Conservation (phyloP, 2,888 invertebrate species). For the Conchocele bisecta region DNA sequence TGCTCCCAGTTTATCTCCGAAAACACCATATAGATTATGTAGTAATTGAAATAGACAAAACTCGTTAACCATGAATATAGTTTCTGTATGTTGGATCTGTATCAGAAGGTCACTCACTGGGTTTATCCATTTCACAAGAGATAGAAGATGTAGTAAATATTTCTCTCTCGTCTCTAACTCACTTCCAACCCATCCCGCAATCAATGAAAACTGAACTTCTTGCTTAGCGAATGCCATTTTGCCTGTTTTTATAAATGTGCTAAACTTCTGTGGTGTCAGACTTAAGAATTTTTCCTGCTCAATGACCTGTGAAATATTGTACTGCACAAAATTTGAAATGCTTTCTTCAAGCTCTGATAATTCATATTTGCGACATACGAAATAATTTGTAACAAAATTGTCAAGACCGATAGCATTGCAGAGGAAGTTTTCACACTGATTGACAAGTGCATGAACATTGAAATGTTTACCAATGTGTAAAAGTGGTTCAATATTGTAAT, state of each 20-base stretch:
- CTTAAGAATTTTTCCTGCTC: constrained; percentile 36
- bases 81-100: constrained; percentile 85
- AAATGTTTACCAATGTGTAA: constrained; percentile 86
- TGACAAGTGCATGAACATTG: constrained; percentile 85
- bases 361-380: constrained; percentile 85
- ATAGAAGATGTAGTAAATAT: constrained; percentile 84
- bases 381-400: constrained; percentile 86
- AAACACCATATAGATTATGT: constrained; percentile 83
- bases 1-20: constrained; percentile 75
- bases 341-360: constrained; percentile 85
- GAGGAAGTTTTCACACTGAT: constrained; percentile 87
- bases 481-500: constrained; percentile 86
- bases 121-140: constrained; percentile 57
- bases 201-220: constrained; percentile 48
- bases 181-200: constrained; percentile 54
- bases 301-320: constrained; percentile 43
- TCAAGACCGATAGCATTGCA: constrained; percentile 86
- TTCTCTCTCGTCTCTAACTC: constrained; percentile 83
- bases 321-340: constrained; percentile 84
- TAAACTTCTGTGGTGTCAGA: constrained; percentile 44
- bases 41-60: constrained; percentile 85
- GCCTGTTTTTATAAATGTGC: constrained; percentile 36
- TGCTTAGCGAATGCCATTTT: constrained; percentile 36
- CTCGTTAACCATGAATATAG: constrained; percentile 85
- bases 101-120: constrained; percentile 66